These are phyloP conservation scores for Auanema sp. DNA, from an alignment of 2,888 invertebrate genomes.

Conservation along the genomic window DNA sequence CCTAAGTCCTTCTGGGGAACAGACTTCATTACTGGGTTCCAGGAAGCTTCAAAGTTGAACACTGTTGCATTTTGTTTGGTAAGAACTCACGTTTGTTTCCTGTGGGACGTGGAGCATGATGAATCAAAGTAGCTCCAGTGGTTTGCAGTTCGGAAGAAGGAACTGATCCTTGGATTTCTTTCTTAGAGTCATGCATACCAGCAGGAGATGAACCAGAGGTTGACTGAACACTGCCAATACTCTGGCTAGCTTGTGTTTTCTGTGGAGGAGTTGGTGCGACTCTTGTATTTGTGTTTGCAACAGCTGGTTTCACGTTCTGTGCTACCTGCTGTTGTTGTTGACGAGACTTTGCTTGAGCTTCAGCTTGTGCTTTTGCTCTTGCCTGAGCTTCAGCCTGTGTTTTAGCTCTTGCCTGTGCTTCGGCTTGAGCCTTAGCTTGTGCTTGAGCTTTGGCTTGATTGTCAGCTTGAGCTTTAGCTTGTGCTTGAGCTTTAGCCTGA, in stretches of 20 bases:
- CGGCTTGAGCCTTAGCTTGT: constrained; percentile 15
- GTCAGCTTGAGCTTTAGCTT: constrained; percentile 18
- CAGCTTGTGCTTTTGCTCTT: constrained; percentile 24
- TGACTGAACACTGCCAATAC: not conserved
- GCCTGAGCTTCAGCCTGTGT: constrained; percentile 31
- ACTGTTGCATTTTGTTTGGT: no score
- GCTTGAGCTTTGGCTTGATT: constrained; percentile 9
- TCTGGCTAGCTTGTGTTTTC: constrained; percentile 3
- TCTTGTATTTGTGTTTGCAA: constrained; percentile 11
- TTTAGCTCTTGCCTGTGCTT: constrained; percentile 21
- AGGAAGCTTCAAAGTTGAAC: no score
- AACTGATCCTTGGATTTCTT: no score
- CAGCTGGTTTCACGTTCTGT: constrained; percentile 2
- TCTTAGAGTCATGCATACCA: no score
- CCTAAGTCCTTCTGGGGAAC: no score
- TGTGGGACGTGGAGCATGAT: no score
- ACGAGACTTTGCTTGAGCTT: constrained; percentile 15
- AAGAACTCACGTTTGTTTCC: no score
- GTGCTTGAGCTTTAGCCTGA: constrained; percentile 15
- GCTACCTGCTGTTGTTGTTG: constrained; percentile 11
- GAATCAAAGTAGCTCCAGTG: no score
- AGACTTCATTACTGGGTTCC: no score
- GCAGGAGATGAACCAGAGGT: no score
- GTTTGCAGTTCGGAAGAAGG: no score
- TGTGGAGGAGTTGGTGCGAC: not conserved